Evolutionary conservation across 1,140 invertebrate species (phyloP), one percentile per base, ranked within the genome.

Genomic region (Drosophila setifemur): DNA sequence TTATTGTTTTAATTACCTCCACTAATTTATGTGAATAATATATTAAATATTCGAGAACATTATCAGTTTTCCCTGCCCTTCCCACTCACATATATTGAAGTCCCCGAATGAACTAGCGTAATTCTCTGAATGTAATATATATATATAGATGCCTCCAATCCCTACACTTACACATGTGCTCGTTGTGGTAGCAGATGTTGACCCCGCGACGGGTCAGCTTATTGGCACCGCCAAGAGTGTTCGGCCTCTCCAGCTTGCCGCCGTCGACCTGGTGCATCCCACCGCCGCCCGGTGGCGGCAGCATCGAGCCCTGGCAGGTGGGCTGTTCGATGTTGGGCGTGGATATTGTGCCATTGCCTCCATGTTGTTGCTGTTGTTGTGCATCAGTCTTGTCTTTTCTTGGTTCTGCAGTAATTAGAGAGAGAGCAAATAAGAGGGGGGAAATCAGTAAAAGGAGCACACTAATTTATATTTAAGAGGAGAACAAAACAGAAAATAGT

Each of bases 331-430:
- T 92, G 85, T 91, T 93, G 58, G 93, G 91, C 79, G 93, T 93
- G 83, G 93, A 89, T 85, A 86, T 76, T 73, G 92, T 91, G 85
- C 93, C 93, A 92, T 94, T 94, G 71, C 89, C 83, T 91, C 91
- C 88, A 88, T 91, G 91, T 91, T 92, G 93, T 67, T 70, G 66
- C 91, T 92, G 93, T 67, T 74, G 72, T 81, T 86, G 82, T 92
- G 94, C 94, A 92, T 96, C 95, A 94, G 94, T 94, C 93, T 96
- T 96, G 92, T 96, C 95, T 94, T 96, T 96, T 93, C 95, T 96
- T 93, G 95, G 95, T 93, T 96, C 95, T 96, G 94, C 60, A 73
- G 52, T 93, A 94, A 88, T 75, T 85, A 91, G 86, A 85, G 2
- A 48, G 78, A 71, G 18, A 45, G 1, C 52, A 37, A 44, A 16